Evolutionary conservation across 2,797 vertebrate species (phyloP).

Genomic region (Sylvilagus floridanus): DNA sequence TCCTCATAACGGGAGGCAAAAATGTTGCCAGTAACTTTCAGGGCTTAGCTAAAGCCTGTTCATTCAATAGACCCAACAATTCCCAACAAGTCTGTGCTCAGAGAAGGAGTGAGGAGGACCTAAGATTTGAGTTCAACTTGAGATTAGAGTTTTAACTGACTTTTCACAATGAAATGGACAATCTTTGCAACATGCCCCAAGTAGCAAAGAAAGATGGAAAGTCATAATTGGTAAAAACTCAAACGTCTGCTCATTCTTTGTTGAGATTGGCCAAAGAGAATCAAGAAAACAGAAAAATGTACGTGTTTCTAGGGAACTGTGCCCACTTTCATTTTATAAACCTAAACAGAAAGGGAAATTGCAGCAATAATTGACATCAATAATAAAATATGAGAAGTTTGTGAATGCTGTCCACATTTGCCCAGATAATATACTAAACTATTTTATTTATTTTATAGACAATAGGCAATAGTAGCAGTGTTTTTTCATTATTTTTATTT

Average conservation of each 20-base stretch:
- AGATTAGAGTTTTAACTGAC: conserved; percentile 20
- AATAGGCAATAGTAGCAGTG: neutral
- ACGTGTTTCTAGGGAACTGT: neutral
- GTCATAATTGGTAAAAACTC: neutral
- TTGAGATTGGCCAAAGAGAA: neutral
- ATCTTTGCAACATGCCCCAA: neutral
- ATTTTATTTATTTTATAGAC: neutral
- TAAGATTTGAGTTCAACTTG: neutral
- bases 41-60: neutral
- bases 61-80: neutral
- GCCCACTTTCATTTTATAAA: neutral
- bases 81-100: neutral
- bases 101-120: neutral
- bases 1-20: neutral
- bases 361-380: neutral
- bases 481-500: conserved; percentile 6
- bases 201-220: neutral
- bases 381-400: conserved; percentile 20
- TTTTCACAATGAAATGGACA: neutral
- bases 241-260: neutral
- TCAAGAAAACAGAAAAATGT: neutral
- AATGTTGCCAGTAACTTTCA: neutral
- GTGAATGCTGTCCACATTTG: neutral
- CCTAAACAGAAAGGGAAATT: neutral
- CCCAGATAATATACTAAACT: neutral